Evolutionary conservation across 1,140 invertebrate species (phyloP).

Genomic region (Plectrocnemia conspersa): DNA sequence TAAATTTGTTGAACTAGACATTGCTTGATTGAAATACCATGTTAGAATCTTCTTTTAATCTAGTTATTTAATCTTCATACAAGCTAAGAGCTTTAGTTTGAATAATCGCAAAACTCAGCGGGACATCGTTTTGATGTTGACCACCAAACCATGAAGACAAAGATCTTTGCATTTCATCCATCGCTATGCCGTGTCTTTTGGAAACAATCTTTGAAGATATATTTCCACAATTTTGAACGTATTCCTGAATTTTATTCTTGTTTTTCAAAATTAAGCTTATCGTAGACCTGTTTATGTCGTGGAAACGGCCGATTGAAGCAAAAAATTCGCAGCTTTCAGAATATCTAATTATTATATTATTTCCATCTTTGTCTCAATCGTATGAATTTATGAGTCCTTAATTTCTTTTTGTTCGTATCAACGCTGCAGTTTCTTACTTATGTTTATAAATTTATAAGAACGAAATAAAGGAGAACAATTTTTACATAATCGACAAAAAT

Average conservation of each 20-base stretch:
- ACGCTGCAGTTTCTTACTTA: no score
- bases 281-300: constrained; percentile 8
- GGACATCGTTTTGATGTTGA: constrained; percentile 5
- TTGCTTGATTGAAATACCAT: constrained; percentile 2
- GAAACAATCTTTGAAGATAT: constrained; percentile 11
- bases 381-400: no score
- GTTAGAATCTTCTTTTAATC: constrained; percentile 10
- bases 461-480: no score
- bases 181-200: constrained; percentile 13
- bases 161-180: constrained; percentile 13
- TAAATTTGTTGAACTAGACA: neutral
- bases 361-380: no score
- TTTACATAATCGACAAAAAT: no score
- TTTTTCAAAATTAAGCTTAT: constrained; percentile 1
- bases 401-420: no score
- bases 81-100: constrained; percentile 13
- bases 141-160: constrained; percentile 2
- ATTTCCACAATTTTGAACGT: neutral
- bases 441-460: no score
- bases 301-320: neutral
- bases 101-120: constrained; percentile 8
- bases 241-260: constrained; percentile 2
- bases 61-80: constrained; percentile 8
- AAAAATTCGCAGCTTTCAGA: neutral
- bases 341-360: neutral